Evolutionary conservation across 2,888 invertebrate genomes (phyloP).

Genomic region (Galerucella nymphaeae): DNA sequence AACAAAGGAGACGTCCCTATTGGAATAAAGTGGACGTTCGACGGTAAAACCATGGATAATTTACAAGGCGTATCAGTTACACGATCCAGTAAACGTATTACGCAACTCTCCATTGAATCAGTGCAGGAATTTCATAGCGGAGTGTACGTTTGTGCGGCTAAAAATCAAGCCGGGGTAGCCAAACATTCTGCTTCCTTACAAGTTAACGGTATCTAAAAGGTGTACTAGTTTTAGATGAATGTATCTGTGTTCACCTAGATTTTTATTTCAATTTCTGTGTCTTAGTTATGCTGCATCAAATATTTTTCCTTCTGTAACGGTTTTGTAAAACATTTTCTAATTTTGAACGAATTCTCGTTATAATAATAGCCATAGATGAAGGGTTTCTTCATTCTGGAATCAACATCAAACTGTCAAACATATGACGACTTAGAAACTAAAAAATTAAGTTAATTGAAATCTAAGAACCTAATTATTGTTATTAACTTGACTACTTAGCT

Average conservation of each 20-base stretch:
- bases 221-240: conserved; percentile 66
- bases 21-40: conserved; percentile 60
- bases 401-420: too few species aligned
- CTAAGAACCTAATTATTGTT: too few species aligned
- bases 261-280: conserved; percentile 50
- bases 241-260: conserved; percentile 37
- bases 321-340: too few species aligned
- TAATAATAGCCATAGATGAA: too few species aligned
- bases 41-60: conserved; percentile 60
- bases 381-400: too few species aligned
- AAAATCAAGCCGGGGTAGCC: conserved; percentile 67
- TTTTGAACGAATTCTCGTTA: too few species aligned
- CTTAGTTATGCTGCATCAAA: conserved; percentile 72
- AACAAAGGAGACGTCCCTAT: conserved; percentile 76
- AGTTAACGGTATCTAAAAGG: conserved; percentile 66
- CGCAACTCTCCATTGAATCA: conserved; percentile 68
- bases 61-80: conserved; percentile 62
- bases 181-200: conserved; percentile 66
- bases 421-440: too few species aligned
- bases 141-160: conserved; percentile 68
- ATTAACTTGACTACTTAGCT: too few species aligned
- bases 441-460: too few species aligned
- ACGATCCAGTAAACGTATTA: conserved; percentile 66
- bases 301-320: conserved; percentile 49
- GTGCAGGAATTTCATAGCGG: conserved; percentile 67